These are phyloP conservation scores for Dasypus novemcinctus DNA, from an alignment of 2,113 vertebrate species.

Conservation along the genomic window DNA sequence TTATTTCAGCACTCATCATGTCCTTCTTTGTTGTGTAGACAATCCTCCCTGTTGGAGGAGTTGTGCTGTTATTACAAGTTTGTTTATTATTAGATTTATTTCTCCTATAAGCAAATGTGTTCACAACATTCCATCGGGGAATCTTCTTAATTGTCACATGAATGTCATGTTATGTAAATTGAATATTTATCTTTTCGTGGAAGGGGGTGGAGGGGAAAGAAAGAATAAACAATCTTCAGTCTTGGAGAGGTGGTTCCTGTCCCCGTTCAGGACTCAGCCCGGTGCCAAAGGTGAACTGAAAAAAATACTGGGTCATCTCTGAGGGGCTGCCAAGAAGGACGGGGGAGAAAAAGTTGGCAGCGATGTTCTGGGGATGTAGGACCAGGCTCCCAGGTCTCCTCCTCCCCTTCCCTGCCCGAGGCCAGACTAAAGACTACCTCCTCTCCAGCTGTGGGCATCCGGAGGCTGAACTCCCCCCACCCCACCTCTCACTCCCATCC, in stretches of 20 bases:
- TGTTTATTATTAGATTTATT: conserved; percentile 83
- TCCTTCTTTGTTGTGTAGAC: conserved; percentile 79
- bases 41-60: conserved; percentile 76
- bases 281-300: conserved; percentile 51
- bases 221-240: conserved; percentile 74
- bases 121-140: conserved; percentile 79
- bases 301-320: conserved; percentile 35
- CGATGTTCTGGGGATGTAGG: background rate
- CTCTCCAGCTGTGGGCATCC: conserved; percentile 9
- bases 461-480: conserved; percentile 21
- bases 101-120: conserved; percentile 79
- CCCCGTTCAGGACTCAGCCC: conserved; percentile 47
- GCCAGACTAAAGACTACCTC: conserved; percentile 17
- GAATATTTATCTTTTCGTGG: conserved; percentile 48
- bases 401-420: background rate
- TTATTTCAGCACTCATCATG: conserved; percentile 82
- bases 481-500: background rate
- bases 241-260: conserved; percentile 51
- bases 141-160: conserved; percentile 71
- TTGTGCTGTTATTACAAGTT: conserved; percentile 74
- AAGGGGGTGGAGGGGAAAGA: conserved; percentile 21
- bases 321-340: conserved; percentile 16
- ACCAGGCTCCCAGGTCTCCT: background rate
- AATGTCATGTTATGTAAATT: conserved; percentile 77
- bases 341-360: conserved; percentile 48